These are phyloP conservation scores for Ischnura elegans DNA, from an alignment of 2,888 invertebrate species.

Conservation along the genomic window DNA sequence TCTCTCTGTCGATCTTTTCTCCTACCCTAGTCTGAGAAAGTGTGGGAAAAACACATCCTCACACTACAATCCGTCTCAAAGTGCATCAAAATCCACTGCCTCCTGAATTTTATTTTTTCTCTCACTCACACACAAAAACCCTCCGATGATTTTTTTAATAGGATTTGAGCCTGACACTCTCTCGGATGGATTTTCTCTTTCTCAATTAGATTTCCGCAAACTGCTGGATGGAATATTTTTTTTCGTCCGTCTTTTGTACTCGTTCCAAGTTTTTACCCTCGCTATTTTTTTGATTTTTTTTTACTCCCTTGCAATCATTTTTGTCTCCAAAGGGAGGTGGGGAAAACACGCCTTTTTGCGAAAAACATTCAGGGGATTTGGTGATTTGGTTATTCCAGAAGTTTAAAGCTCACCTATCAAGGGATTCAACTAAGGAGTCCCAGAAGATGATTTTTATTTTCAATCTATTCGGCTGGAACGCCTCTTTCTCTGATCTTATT, in stretches of 20 bases:
- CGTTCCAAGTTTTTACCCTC: background rate
- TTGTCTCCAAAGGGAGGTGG: background rate
- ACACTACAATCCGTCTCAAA: constrained; percentile 8
- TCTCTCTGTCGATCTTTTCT: background rate
- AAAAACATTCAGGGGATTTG: background rate
- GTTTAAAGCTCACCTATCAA: background rate
- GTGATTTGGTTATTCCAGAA: background rate
- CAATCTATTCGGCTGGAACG: background rate
- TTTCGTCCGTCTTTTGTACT: background rate
- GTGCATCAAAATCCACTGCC: constrained; percentile 32
- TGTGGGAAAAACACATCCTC: background rate
- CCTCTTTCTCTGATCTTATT: background rate
- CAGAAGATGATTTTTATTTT: background rate
- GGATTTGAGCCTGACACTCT: constrained; percentile 9
- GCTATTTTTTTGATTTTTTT: no score
- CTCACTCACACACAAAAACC: no score
- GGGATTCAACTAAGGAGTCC: background rate
- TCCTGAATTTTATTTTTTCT: background rate
- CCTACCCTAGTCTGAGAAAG: background rate
- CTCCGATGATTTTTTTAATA: constrained; percentile 32
- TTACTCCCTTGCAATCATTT: background rate
- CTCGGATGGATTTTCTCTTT: background rate
- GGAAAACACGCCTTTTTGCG: background rate
- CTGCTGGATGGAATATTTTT: background rate
- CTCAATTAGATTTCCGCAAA: background rate